Conservation (phyloP, 2,797 vertebrate species). For the Falco cherrug region DNA sequence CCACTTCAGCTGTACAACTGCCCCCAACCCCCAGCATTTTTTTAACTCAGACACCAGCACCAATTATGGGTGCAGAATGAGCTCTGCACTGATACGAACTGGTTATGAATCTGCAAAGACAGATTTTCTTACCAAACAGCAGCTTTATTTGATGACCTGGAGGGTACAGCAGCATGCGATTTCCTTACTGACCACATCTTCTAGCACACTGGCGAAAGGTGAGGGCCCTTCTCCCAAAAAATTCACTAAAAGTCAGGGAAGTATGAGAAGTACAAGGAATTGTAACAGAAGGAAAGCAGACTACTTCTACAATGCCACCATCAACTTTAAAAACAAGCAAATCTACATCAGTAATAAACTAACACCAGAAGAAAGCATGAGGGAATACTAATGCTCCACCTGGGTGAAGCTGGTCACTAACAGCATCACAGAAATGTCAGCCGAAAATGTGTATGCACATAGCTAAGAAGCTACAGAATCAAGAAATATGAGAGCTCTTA, state of each 20-base stretch:
- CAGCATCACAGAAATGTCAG: not conserved
- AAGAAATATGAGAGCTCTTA: not conserved
- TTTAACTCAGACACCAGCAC: not conserved
- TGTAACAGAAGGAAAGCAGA: not conserved
- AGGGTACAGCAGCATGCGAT: not conserved
- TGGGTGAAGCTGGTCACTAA: not conserved
- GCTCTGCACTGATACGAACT: not conserved
- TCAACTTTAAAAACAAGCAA: not conserved
- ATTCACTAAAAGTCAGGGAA: not conserved
- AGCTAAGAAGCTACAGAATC: not conserved
- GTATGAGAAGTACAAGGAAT: not conserved
- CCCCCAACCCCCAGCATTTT: not conserved
- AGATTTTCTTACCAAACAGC: not conserved
- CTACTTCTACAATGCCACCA: not conserved
- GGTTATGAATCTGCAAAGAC: not conserved
- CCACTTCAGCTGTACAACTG: not conserved
- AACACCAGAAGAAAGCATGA: not conserved
- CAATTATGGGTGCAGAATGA: not conserved
- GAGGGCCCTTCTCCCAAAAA: not conserved
- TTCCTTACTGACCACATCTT: not conserved
- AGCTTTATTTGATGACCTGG: not conserved
- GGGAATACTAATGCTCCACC: not conserved
- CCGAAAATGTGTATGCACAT: not conserved
- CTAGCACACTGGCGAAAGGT: not conserved
- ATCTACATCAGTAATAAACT: not conserved